Evolutionary conservation across 2,113 vertebrate species (phyloP).

Genomic region (Varanus salvator): DNA sequence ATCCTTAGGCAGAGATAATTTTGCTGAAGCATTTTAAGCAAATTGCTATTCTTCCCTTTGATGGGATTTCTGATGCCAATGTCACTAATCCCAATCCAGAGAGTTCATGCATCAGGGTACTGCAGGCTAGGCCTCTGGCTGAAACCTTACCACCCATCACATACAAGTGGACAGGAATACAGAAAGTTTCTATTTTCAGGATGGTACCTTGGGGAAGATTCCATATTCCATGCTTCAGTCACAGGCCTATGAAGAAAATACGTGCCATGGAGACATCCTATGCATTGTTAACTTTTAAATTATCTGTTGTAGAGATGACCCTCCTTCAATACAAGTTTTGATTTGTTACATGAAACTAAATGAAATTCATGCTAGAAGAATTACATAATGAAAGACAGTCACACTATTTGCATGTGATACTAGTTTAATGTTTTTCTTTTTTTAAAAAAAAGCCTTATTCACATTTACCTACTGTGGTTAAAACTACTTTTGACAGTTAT

Average conservation of each 20-base stretch:
- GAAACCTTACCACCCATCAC: too few species aligned
- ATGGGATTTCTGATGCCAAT: too few species aligned
- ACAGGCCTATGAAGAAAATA: background rate
- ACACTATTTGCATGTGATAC: slow-evolving; percentile 29
- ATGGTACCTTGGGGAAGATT: background rate
- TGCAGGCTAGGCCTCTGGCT: too few species aligned
- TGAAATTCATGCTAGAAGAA: background rate
- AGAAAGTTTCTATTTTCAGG: background rate
- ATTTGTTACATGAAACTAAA: background rate
- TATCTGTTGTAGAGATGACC: background rate
- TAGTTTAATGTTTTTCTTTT: slow-evolving; percentile 46
- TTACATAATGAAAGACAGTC: slow-evolving; percentile 33
- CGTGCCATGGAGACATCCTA: background rate
- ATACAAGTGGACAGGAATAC: too few species aligned
- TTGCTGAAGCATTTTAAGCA: too few species aligned
- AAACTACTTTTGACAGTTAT: slow-evolving; percentile 76
- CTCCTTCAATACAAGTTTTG: background rate
- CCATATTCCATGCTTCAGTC: too few species aligned
- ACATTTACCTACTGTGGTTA: slow-evolving; percentile 77
- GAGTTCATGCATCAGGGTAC: too few species aligned
- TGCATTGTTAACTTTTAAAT: background rate
- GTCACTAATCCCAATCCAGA: too few species aligned
- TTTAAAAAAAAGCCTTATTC: slow-evolving; percentile 67
- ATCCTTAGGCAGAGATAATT: too few species aligned
- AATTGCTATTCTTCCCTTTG: too few species aligned